A percentile compares a stretch with the other conserved stretches of the same genome.
phyloP scores from a whole-genome alignment of 2,888 invertebrate species.

The Encarsia formosa region DNA sequence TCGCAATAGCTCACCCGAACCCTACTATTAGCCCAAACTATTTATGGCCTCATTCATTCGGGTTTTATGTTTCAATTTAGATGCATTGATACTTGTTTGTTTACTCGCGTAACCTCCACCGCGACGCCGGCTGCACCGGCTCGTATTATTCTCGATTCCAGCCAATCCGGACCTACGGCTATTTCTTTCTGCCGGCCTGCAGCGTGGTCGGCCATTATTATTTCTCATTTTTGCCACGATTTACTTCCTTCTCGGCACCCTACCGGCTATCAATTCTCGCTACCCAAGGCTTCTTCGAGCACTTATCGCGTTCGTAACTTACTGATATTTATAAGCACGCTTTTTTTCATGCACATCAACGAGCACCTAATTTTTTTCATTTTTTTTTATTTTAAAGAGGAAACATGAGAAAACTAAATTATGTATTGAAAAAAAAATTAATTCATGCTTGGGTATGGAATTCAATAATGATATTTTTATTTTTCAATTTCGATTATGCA shows the following conservation, averaged over 20 bases:
- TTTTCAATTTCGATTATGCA: no score
- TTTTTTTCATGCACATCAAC: no score
- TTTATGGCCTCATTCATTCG: conserved; percentile 48
- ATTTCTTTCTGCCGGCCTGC: neutral
- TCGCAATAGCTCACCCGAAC: conserved; percentile 49
- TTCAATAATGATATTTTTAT: no score
- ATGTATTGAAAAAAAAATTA: no score
- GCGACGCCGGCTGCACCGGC: conserved; percentile 1
- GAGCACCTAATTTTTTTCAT: no score
- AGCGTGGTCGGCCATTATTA: conserved; percentile 41
- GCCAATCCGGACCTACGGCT: conserved; percentile 5
- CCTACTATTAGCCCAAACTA: conserved; percentile 49
- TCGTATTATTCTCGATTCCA: conserved; percentile 34
- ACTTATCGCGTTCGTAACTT: conserved; percentile 12
- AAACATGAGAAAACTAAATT: no score
- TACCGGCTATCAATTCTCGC: conserved; percentile 12
- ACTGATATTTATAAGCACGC: conserved; percentile 17
- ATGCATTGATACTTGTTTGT: conserved; percentile 51
- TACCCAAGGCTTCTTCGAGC: conserved; percentile 5
- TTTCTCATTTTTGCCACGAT: conserved; percentile 37
- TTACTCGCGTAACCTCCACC: conserved; percentile 45
- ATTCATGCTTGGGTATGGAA: no score
- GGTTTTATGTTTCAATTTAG: conserved; percentile 51
- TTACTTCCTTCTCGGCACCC: conserved; percentile 16
- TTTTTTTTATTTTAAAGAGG: no score